Evolutionary conservation across 2,888 invertebrate species (phyloP), one percentile per base, ranked within the genome.

Genomic region (Hyles lineata): DNA sequence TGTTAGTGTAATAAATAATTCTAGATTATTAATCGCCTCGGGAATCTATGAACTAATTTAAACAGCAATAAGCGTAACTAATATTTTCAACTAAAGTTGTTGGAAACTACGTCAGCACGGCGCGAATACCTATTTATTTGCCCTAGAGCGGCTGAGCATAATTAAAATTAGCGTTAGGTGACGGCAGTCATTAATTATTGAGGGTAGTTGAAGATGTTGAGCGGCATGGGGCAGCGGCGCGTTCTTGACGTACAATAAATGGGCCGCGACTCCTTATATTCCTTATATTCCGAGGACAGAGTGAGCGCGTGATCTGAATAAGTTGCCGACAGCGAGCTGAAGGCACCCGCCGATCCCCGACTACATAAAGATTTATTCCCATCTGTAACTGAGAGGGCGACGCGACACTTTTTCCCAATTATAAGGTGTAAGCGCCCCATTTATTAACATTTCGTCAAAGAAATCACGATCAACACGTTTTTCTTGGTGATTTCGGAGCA

Each of bases 321-420:
- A 86, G 87, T 89, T 87, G 89, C 85, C 80, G 82, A 80, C 79
- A 79, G 76, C 77, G 76, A 74, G 77, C 79, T 78, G 75, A 79
- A 81, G 81, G 85, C 84, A 83, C 83, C 86, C 83, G 81, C 82
- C 85, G 89, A 89, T 89, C 87, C 87, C 90, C 88, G 89, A 90
- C 92, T 93, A 92, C 90, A 92, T 92, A 92, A 92, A 94, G 94
- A 94, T 94, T 94, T 93, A 94, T 94, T 90, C 91, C 89, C 91
- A 92, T 92, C 92, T 92, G 93, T 93, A 93, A 93, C 91, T 92
- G 92, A 93, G 94, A 89, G 85, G 90, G 84, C 87, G 89, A 94
- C 93, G 93, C 92, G 93, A 92, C 93, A 91, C 87, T 93, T 93
- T 94, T 93, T 93, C 91, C 90, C 92, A 93, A 93, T 93, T 93